These are phyloP conservation scores for Drosophila watanabei DNA, from an alignment of 1,140 invertebrate genomes.

Conservation along the genomic window DNA sequence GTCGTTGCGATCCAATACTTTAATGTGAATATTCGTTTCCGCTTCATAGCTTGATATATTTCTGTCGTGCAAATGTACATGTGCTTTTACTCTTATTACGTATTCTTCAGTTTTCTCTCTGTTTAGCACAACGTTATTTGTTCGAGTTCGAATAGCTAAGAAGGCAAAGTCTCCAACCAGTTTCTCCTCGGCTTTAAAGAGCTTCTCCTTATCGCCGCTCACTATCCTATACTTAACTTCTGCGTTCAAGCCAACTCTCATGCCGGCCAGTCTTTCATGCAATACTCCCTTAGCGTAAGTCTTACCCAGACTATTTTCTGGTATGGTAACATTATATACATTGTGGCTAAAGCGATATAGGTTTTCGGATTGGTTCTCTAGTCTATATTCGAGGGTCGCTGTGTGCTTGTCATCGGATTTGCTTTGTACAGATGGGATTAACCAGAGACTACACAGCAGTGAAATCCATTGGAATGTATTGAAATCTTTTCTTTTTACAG, in stretches of 20 bases:
- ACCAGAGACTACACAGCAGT: constrained; percentile 55
- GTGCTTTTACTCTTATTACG: constrained; percentile 92
- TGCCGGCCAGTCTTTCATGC: constrained; percentile 87
- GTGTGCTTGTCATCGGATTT: constrained; percentile 27
- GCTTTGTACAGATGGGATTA: constrained; percentile 49
- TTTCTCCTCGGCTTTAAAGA: constrained; percentile 96
- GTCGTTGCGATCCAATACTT: constrained; percentile 95
- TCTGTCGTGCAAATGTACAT: constrained; percentile 86
- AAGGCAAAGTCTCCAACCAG: constrained; percentile 97
- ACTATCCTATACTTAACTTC: constrained; percentile 93
- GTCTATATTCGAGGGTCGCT: constrained; percentile 34
- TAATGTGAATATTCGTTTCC: constrained; percentile 92
- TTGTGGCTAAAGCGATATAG: constrained; percentile 88
- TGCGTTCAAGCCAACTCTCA: constrained; percentile 86
- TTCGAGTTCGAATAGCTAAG: constrained; percentile 93
- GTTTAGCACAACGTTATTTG: constrained; percentile 94
- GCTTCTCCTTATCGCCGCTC: constrained; percentile 93
- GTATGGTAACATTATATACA: constrained; percentile 95
- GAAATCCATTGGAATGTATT: constrained; percentile 58
- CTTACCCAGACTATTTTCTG: constrained; percentile 96
- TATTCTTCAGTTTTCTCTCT: constrained; percentile 95
- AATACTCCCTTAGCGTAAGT: constrained; percentile 89
- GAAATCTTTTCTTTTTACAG: constrained; percentile 68
- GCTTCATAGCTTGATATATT: constrained; percentile 89
- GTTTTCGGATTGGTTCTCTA: constrained; percentile 18